Percentiles rank a stretch among this genome's conserved stretches.
phyloP scores from a whole-genome alignment of 2,797 vertebrate species.

The Tiaroga cobitis region DNA sequence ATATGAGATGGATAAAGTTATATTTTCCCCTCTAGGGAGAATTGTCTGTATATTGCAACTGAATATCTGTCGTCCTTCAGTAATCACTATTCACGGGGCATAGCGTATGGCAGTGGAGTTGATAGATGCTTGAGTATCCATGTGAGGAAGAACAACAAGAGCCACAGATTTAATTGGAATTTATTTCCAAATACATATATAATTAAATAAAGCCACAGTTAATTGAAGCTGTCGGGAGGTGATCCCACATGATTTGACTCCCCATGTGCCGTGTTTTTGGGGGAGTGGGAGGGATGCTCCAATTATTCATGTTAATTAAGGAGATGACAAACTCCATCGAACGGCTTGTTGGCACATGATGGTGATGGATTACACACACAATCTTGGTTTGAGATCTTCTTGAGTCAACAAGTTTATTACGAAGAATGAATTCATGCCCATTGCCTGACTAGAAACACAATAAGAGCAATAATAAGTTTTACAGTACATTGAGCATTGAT shows the following conservation, averaged over 20 bases:
- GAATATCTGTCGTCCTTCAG: background rate
- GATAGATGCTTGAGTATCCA: constrained; percentile 12
- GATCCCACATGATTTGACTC: constrained; percentile 63
- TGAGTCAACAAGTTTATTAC: background rate
- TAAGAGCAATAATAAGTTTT: background rate
- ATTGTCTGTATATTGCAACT: background rate
- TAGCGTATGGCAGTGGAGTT: background rate
- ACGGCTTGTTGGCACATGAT: constrained; percentile 73
- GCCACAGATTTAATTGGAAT: constrained; percentile 67
- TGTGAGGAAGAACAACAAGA: constrained; percentile 22
- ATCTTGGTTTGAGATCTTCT: constrained; percentile 66
- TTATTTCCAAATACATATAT: constrained; percentile 68
- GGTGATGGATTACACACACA: constrained; percentile 76
- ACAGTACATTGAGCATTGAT: background rate
- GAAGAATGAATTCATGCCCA: background rate
- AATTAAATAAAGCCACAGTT: constrained; percentile 62
- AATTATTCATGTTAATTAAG: constrained; percentile 82
- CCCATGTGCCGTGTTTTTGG: constrained; percentile 57
- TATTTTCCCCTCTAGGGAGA: background rate
- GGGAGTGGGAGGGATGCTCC: constrained; percentile 59
- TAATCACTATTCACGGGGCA: constrained; percentile 33
- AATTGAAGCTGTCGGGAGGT: constrained; percentile 72
- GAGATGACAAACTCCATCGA: constrained; percentile 76
- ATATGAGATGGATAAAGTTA: background rate
- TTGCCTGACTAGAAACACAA: background rate